These are phyloP conservation scores for Solenodon paradoxus DNA, from an alignment of 2,113 vertebrate species.

Conservation along the genomic window DNA sequence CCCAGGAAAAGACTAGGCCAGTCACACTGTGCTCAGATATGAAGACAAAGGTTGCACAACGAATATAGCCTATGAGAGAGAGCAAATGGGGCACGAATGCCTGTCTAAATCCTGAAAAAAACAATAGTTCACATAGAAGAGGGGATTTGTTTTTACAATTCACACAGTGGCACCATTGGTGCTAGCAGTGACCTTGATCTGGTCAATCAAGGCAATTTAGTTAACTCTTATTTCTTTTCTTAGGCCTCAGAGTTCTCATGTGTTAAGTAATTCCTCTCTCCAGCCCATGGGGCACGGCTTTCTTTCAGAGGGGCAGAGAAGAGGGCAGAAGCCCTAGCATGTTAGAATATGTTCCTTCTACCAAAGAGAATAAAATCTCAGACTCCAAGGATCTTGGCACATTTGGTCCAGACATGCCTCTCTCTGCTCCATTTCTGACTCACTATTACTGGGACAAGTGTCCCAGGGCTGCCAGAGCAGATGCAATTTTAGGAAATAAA, in stretches of 20 bases:
- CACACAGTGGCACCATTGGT: accelerated
- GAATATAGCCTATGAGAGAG: background rate
- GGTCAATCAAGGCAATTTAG: background rate
- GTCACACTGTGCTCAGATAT: background rate
- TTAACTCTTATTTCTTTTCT: background rate
- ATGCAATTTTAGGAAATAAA: slow-evolving; percentile 61
- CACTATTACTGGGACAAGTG: slow-evolving; percentile 15
- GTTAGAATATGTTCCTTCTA: background rate
- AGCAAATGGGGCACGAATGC: accelerated
- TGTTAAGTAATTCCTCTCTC: background rate
- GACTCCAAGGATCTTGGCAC: background rate
- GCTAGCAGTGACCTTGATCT: background rate
- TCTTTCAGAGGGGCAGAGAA: background rate
- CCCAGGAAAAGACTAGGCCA: background rate
- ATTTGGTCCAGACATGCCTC: background rate
- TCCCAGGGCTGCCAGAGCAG: slow-evolving; percentile 27
- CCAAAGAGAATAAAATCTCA: background rate
- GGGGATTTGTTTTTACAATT: background rate
- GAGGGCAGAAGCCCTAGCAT: no score
- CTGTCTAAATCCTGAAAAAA: background rate
- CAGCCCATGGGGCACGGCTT: background rate
- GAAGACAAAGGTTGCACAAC: background rate
- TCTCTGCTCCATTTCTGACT: slow-evolving; percentile 22
- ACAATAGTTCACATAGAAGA: background rate
- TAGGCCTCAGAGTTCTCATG: accelerated